phyloP scores from a whole-genome alignment of 2,888 invertebrate species.

The Tachystola acroxantha region DNA sequence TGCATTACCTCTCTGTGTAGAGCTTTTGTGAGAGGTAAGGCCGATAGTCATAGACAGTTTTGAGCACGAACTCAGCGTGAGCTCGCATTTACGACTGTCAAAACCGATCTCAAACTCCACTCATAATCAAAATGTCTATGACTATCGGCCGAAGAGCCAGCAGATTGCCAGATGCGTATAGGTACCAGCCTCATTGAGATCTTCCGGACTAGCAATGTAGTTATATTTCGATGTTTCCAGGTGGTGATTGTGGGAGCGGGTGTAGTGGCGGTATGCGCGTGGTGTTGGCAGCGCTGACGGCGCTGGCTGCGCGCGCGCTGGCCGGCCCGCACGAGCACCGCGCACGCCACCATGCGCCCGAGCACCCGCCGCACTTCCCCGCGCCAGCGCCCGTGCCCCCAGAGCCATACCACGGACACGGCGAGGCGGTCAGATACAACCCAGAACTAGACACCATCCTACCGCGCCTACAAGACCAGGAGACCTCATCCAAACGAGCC shows the following conservation, averaged over 20 bases:
- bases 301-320: slow-evolving; percentile 67
- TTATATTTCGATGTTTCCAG: too few species aligned
- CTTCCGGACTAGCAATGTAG: too few species aligned
- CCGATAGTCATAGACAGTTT: too few species aligned
- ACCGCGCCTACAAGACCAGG: slow-evolving; percentile 60
- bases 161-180: too few species aligned
- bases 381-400: slow-evolving; percentile 54
- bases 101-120: too few species aligned
- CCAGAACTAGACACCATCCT: slow-evolving; percentile 75
- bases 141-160: too few species aligned
- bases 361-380: slow-evolving; percentile 57
- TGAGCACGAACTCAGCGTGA: too few species aligned
- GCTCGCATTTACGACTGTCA: too few species aligned
- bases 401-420: slow-evolving; percentile 75
- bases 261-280: slow-evolving; percentile 71
- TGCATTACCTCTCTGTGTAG: too few species aligned
- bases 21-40: too few species aligned
- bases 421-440: slow-evolving; percentile 75
- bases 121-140: too few species aligned
- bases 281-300: slow-evolving; percentile 67
- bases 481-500: slow-evolving; percentile 61
- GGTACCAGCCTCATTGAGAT: too few species aligned
- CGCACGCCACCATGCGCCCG: slow-evolving; percentile 71
- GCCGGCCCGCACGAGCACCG: slow-evolving; percentile 72
- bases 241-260: slow-evolving; percentile 62